Evolutionary conservation across 1,140 invertebrate genomes (phyloP).

Genomic region (Drosophila sp.): DNA sequence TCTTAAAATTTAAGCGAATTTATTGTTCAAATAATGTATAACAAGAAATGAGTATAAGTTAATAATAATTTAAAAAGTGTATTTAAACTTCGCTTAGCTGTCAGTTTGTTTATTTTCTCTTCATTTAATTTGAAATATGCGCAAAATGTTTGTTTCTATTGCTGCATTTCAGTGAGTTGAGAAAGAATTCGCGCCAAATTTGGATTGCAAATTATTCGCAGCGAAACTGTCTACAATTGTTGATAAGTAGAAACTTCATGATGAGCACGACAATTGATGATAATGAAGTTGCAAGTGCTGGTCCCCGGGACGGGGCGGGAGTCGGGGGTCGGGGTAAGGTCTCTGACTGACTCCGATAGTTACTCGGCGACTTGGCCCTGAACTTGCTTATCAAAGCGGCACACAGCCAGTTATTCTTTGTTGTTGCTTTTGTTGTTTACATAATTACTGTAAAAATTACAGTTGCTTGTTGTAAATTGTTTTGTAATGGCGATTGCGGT

Average conservation of each 20-base stretch:
- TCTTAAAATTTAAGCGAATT: too few species aligned
- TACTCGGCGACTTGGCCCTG: conserved; percentile 49
- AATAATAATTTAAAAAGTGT: too few species aligned
- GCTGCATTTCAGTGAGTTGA: conserved; percentile 6
- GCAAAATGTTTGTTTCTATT: conserved; percentile 7
- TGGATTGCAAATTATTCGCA: conserved; percentile 73
- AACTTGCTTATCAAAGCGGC: conserved; percentile 78
- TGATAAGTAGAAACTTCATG: conserved; percentile 48
- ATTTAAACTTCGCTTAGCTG: too few species aligned
- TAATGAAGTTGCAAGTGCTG: conserved; percentile 12
- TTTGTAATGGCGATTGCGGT: conserved; percentile 50
- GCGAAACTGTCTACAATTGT: conserved; percentile 32
- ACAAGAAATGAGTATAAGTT: too few species aligned
- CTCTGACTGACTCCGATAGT: conserved; percentile 11
- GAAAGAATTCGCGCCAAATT: conserved; percentile 72
- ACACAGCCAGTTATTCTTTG: conserved; percentile 30
- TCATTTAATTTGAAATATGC: too few species aligned
- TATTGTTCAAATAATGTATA: too few species aligned
- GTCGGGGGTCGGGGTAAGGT: too few species aligned
- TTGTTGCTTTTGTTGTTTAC: conserved; percentile 53
- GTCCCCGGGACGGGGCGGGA: too few species aligned
- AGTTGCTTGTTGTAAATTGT: conserved; percentile 64
- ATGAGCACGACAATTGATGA: background rate
- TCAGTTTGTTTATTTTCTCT: background rate
- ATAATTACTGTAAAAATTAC: conserved; percentile 78